Percentiles rank a stretch among this genome's conserved stretches.
Conservation (phyloP, 1,140 invertebrate species). For the Acromyrmex echinatior region DNA sequence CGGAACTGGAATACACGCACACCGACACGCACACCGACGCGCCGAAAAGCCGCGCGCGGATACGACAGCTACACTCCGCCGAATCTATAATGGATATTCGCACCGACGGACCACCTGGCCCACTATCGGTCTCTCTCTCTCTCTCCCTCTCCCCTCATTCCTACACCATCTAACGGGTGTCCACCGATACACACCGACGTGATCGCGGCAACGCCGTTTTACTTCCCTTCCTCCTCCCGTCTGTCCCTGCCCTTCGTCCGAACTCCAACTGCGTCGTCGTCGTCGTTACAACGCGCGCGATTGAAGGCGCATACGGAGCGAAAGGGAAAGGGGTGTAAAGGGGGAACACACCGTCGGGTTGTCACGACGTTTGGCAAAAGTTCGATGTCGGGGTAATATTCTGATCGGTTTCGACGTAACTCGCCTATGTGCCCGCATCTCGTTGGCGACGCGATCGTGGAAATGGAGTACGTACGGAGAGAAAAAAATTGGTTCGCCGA, state of each 20-base stretch:
- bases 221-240: not conserved
- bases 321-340: no score
- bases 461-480: constrained; percentile 26
- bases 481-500: constrained; percentile 43
- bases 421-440: not conserved
- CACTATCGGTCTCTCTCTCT: constrained; percentile 60
- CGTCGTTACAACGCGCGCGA: constrained; percentile 18
- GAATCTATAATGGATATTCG: constrained; percentile 82
- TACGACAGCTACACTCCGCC: constrained; percentile 77
- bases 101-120: constrained; percentile 82
- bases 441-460: constrained; percentile 36
- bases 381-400: constrained; percentile 44
- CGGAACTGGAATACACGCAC: constrained; percentile 14
- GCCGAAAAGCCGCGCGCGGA: constrained; percentile 66
- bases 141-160: constrained; percentile 9
- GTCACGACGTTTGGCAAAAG: constrained; percentile 41
- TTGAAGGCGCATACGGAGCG: not conserved
- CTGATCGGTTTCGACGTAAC: constrained; percentile 49
- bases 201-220: constrained; percentile 8
- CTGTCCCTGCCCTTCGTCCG: not conserved
- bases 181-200: constrained; percentile 52
- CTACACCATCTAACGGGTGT: constrained; percentile 76
- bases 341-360: not conserved
- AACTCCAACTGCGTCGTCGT: not conserved
- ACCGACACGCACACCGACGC: constrained; percentile 58